These are phyloP conservation scores for Eidolon helvum DNA, from an alignment of 2,113 vertebrate species.

Conservation along the genomic window DNA sequence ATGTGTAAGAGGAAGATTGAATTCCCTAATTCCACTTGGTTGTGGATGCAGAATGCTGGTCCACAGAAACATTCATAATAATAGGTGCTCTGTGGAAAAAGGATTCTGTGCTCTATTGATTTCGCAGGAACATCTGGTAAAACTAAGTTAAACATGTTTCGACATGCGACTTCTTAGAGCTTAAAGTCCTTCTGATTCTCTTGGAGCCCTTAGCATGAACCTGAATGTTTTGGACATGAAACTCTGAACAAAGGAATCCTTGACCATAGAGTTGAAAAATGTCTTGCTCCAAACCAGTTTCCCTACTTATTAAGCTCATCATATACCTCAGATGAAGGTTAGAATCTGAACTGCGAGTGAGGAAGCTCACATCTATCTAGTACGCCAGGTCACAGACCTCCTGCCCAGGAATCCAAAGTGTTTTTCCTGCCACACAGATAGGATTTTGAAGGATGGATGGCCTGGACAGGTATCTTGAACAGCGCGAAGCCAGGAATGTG, in stretches of 20 bases:
- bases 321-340: background rate
- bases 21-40: background rate
- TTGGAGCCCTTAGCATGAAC: background rate
- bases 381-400: background rate
- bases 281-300: background rate
- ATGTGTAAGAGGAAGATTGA: background rate
- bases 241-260: background rate
- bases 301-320: background rate
- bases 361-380: background rate
- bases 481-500: background rate
- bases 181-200: background rate
- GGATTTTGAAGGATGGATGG: background rate
- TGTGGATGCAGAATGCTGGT: background rate
- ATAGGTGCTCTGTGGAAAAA: background rate
- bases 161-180: background rate
- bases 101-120: background rate
- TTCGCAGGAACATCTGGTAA: conserved; percentile 6
- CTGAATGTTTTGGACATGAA: background rate
- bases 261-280: background rate
- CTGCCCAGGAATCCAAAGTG: background rate
- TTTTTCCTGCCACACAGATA: background rate
- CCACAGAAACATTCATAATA: background rate
- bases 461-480: background rate
- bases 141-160: background rate
- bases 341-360: background rate